Evolutionary conservation across 2,113 vertebrate species (phyloP), one percentile per base, ranked within the genome.

Genomic region (Heterotis niloticus): DNA sequence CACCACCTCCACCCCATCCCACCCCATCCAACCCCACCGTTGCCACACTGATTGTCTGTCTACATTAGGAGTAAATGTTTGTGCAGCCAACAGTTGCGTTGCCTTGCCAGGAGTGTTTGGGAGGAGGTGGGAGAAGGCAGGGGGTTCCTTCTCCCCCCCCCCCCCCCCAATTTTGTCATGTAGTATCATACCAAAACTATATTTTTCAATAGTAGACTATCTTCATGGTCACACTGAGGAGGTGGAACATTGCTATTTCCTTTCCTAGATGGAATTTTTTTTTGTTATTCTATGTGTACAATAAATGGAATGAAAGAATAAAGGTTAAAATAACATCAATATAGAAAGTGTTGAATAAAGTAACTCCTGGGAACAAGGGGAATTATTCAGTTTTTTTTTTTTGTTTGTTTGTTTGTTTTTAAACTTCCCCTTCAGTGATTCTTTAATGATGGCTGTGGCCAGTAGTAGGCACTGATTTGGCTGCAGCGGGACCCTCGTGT

Each of bases 21-120:
- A n/a, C n/a, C n/a, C n/a, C n/a, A n/a, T n/a, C n/a, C n/a, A n/a
- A n/a, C 87, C 85, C 78, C 7, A 87, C 86, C 16, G 34, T 76
- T 88, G 84, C 85, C 86, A 88, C 85, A 82, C 86, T 85, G 84
- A 86, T 86, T 84, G 84, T 88, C 90, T 77, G 9, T 57, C 74
- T 71, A 65, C 28, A 52, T 64, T 69, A 67, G 79, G 20, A 56
- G 51, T 71, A 28, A 73, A 64, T 18, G 26, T 76, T 77, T 77
- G 59, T 77, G 75, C n/a, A 14, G 78, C 78, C 10, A 68, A 20
- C 34, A 44, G 34, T 44, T 79, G 62, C 24, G 13, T 79, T 64
- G 17, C 13, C 59, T 78, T 68, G 64, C 24, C 12, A 12, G 65
- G 29, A 24, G 34, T 34, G 17, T 78, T 14, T 56, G 23, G 64